phyloP scores from a whole-genome alignment of 2,113 vertebrate genomes.

The Bettongia penicillata region DNA sequence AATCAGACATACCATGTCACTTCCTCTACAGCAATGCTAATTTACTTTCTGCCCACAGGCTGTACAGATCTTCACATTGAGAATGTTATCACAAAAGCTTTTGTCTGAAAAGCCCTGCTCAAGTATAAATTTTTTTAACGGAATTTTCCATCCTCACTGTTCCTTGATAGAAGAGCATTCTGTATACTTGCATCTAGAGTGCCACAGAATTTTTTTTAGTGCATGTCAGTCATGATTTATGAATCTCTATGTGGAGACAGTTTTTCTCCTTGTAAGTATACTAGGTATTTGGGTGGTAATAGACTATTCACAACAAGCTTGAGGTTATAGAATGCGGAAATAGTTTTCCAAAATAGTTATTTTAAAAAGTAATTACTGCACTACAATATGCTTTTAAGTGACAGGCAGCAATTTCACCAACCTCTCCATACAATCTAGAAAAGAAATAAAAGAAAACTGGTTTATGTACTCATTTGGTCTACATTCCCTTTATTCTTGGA shows the following conservation, averaged over 20 bases:
- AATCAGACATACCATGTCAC: neutral
- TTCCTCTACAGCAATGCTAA: neutral
- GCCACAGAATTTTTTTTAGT: neutral
- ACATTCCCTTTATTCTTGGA: constrained; percentile 32
- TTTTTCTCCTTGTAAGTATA: neutral
- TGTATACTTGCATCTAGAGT: constrained; percentile 18
- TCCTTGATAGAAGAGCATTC: constrained; percentile 13
- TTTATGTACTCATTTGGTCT: constrained; percentile 9
- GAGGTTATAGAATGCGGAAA: constrained; percentile 1
- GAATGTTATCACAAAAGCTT: constrained; percentile 3
- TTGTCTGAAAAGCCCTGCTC: constrained; percentile 1
- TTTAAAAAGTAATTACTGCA: constrained; percentile 35
- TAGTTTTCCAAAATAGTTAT: neutral
- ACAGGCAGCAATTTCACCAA: neutral
- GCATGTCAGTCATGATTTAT: constrained; percentile 18
- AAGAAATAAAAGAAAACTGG: neutral
- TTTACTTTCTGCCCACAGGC: neutral
- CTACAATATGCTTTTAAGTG: neutral
- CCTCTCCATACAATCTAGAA: neutral
- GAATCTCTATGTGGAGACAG: neutral
- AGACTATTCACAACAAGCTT: constrained; percentile 5
- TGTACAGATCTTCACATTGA: neutral
- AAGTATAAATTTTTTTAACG: constrained; percentile 20
- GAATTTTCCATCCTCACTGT: constrained; percentile 17
- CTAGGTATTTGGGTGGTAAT: neutral